Base-by-base conservation (phyloP, 2,888 invertebrate genomes). In the Calameuta idolon region DNA sequence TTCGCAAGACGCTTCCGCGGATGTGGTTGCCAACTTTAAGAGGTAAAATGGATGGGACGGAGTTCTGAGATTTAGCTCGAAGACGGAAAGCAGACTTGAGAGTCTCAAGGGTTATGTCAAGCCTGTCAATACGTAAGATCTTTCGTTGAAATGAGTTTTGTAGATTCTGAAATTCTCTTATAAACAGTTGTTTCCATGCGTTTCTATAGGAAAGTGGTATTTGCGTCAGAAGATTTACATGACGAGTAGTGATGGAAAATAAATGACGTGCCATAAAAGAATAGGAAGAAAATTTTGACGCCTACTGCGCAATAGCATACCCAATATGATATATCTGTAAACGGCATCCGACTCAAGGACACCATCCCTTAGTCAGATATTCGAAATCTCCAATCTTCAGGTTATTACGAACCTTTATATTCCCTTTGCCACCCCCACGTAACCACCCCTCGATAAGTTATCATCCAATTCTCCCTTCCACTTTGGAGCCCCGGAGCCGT, bases 381-480 rank as follows among this genome's bases (percentile, higher is more conserved):
- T 34, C 71, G 31, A 71, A 34, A 71, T 71, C 71, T 71, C 31
- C 31, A 34, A 71, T 71, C 71, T 71, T 71, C 71, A 31, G 31
- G 71, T 71, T 71, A 71, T 71, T 71, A 71, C 11, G 71, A 12
- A 71, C 31, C 71, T 31, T 71, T 71, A 31, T 71, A 31, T 71
- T 31, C 71, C 71, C 71, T 55, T 55, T 34, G 71, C 71, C 71
- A 71, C 31, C 71, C 71, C 31, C 12, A 55, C 55, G 23, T 23
- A 55, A 55, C 71, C 31, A 9, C 15, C 33, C 31, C 31, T 11
- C 11, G 71, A 71, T 71, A 71, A 71, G 31, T 71, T 71, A 71
- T 71, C 71, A 34, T 71, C 71, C 71, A 71, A 71, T 71, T 71
- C 71, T 71, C 33, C 31, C 71, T 11, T 71, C 31, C 15, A 71